phyloP scores from a whole-genome alignment of 1,140 invertebrate species.

The Cyclina sinensis region DNA sequence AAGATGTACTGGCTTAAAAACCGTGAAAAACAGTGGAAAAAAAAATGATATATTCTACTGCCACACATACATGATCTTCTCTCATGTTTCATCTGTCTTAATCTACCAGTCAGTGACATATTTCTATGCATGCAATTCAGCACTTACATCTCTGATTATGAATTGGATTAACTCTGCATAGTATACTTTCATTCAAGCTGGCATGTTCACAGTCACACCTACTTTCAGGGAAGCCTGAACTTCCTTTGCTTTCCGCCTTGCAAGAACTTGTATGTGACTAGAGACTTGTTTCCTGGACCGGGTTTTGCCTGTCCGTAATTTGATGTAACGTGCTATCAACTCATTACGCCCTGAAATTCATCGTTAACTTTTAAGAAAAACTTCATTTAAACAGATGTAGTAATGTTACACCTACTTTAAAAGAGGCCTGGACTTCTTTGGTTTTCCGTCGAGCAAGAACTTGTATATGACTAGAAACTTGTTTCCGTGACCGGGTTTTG shows the following conservation, averaged over 20 bases:
- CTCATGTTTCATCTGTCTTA: too few relatives aligned
- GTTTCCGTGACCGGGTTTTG: conserved; percentile 99
- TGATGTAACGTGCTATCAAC: conserved; percentile 99
- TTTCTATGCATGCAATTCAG: too few relatives aligned
- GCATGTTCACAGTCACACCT: conserved; percentile 19
- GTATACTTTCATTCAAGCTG: too few relatives aligned
- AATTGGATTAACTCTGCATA: background rate
- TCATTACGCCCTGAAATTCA: conserved; percentile 96
- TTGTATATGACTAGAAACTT: conserved; percentile 99
- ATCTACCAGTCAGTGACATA: too few relatives aligned
- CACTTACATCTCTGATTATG: background rate
- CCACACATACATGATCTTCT: too few relatives aligned
- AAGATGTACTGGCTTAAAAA: too few relatives aligned
- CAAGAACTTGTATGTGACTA: conserved; percentile 99
- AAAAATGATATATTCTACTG: too few relatives aligned
- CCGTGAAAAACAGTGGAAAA: too few relatives aligned
- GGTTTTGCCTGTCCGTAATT: conserved; percentile 99
- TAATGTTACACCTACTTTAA: conserved; percentile 89
- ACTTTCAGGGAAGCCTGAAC: conserved; percentile 97
- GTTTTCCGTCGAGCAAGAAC: conserved; percentile 99
- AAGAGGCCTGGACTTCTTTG: conserved; percentile 98
- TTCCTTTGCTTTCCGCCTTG: conserved; percentile 98
- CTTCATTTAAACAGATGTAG: background rate
- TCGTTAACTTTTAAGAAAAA: background rate
- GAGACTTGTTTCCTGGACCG: conserved; percentile 99